Evolutionary conservation across 2,113 vertebrate genomes (phyloP).

Genomic region (Ranitomeya variabilis): DNA sequence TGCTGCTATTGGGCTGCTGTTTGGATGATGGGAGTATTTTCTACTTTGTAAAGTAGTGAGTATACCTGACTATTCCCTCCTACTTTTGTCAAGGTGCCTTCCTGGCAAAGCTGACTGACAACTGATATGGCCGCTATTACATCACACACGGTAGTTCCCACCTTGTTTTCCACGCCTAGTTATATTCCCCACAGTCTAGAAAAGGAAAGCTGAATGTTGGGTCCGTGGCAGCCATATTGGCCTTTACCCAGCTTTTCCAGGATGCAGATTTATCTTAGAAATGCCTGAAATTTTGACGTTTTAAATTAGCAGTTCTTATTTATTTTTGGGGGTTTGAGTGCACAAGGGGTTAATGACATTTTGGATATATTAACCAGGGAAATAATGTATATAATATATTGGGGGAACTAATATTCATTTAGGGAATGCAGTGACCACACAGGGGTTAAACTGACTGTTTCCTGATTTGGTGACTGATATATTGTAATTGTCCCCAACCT

Average conservation of each 20-base stretch:
- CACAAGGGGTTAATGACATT: background rate
- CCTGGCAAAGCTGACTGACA: background rate
- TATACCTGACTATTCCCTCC: background rate
- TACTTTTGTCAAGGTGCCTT: background rate
- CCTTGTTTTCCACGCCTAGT: background rate
- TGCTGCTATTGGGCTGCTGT: background rate
- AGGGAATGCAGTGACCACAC: background rate
- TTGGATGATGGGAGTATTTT: background rate
- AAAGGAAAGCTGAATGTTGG: background rate
- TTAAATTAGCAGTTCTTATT: background rate
- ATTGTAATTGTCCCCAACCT: background rate
- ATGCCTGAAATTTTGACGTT: background rate
- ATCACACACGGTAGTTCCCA: background rate
- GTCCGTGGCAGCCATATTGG: background rate
- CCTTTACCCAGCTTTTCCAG: background rate
- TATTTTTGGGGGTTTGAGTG: background rate
- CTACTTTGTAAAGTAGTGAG: background rate
- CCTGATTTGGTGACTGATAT: background rate
- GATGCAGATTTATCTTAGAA: background rate
- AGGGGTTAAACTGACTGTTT: background rate
- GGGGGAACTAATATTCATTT: background rate
- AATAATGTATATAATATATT: background rate
- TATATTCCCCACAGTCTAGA: background rate
- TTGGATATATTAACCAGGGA: background rate
- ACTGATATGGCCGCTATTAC: background rate